phyloP scores from a whole-genome alignment of 2,113 vertebrate species.

The Oreotragus oreotragus region DNA sequence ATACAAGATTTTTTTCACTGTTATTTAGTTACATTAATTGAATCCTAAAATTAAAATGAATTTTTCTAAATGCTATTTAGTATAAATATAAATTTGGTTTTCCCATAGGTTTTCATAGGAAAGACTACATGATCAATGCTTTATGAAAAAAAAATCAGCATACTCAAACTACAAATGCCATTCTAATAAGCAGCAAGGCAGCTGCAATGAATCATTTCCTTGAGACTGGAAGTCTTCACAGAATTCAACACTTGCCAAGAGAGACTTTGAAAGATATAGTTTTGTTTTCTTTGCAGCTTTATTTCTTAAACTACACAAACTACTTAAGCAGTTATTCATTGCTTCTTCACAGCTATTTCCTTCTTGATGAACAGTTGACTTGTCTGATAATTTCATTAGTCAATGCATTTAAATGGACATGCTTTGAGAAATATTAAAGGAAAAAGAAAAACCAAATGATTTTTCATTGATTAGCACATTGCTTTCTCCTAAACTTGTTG shows the following conservation, averaged over 20 bases:
- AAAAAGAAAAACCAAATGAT: neutral
- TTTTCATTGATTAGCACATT: neutral
- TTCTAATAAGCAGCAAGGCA: neutral
- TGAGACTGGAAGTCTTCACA: neutral
- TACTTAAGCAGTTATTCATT: neutral
- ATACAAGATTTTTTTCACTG: neutral
- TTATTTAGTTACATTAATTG: neutral
- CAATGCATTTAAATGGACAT: neutral
- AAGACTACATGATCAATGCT: neutral
- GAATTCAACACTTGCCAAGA: neutral
- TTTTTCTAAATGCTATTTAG: conserved; percentile 18
- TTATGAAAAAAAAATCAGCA: neutral
- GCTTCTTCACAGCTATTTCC: neutral
- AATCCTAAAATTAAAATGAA: conserved; percentile 13
- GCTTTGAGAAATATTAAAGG: neutral
- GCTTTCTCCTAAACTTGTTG: neutral
- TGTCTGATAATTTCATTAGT: conserved; percentile 14
- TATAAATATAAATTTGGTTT: conserved; percentile 6
- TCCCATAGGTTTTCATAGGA: neutral
- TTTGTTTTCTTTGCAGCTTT: conserved; percentile 18
- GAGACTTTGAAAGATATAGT: neutral
- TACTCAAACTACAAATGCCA: neutral
- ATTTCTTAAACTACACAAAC: neutral
- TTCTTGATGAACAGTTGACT: neutral
- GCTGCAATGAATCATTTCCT: neutral